Base-by-base conservation (phyloP, 2,113 vertebrate species). In the Podarcis cretensis region DNA sequence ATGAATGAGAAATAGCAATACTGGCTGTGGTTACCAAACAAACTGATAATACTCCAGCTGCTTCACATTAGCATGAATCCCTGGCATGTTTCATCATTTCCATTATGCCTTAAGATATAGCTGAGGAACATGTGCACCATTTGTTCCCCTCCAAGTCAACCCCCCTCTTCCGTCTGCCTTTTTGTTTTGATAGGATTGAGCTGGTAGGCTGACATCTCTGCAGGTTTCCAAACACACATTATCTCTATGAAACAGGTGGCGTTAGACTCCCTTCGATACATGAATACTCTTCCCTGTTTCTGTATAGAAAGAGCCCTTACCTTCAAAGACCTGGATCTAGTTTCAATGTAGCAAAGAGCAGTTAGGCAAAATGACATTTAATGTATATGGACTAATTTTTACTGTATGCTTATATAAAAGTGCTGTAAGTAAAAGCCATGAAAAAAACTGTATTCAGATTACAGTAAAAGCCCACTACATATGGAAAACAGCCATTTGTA, bases 201-300 rank as follows among this genome's bases (percentile, higher is more conserved):
- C 90, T 93, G 94, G 94, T 93, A 96, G 95, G 94, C 94, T 95
- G 85, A 94, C 88, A 95, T 93, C 90, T 87, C 85, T 92, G 93
- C 78, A 86, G 81, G 87, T 95, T 96, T 91, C 92, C 89, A 95
- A 95, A 93, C 89, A 92, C 18, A 0, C 86, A 95, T 94, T 96
- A 97, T 96, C 96, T 97, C 94, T 87, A 87, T 87, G 92, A 95
- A 96, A 97, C 95, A 96, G 94, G 96, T 96, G 93, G 94, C 91
- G 91, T 93, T 80, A 93, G 92, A 59, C 73, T 74, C 75, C 86
- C 92, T 96, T 93, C 92, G 95, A 92, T 92, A 96, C 89, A 97
- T 94, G 93, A 92, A 95, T 95, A 96, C 89, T 78, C 92, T 91
- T 92, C 90, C 87, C 27, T 89, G 94, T 69, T 89, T 89, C 92